Conservation (phyloP, 2,888 invertebrate genomes). For the Aromia moschata region DNA sequence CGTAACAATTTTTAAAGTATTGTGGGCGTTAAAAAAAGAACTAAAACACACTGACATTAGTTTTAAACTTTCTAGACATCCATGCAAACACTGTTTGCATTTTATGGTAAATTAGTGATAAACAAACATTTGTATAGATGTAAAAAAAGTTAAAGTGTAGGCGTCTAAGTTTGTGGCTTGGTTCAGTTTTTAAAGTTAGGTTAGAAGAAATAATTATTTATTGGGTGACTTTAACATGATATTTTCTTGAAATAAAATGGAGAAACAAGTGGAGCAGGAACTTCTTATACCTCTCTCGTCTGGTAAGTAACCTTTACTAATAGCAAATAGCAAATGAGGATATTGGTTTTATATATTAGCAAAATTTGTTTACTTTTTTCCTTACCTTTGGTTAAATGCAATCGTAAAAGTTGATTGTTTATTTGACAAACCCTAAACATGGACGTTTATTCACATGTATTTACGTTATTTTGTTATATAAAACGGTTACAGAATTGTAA, state of each 20-base stretch:
- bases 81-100: conserved; percentile 8
- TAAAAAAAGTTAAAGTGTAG: conserved; percentile 28
- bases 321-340: not conserved
- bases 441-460: too few relatives aligned
- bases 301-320: conserved; percentile 48
- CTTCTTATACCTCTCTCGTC: conserved; percentile 57
- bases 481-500: too few relatives aligned
- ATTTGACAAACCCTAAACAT: not conserved
- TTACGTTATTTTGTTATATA: too few relatives aligned
- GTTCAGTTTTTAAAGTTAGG: conserved; percentile 34
- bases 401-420: not conserved
- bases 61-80: not conserved
- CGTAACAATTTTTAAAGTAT: not conserved
- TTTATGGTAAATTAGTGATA: conserved; percentile 6
- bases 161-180: conserved; percentile 28
- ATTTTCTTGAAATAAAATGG: conserved; percentile 45
- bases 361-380: conserved; percentile 2
- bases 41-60: too few relatives aligned
- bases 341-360: not conserved
- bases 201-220: conserved; percentile 12
- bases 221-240: conserved; percentile 24
- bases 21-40: not conserved
- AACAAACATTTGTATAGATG: conserved; percentile 24
- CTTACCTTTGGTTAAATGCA: not conserved
- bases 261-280: conserved; percentile 52